Evolutionary conservation across 2,113 vertebrate species (phyloP).

Genomic region (Cavia aperea): DNA sequence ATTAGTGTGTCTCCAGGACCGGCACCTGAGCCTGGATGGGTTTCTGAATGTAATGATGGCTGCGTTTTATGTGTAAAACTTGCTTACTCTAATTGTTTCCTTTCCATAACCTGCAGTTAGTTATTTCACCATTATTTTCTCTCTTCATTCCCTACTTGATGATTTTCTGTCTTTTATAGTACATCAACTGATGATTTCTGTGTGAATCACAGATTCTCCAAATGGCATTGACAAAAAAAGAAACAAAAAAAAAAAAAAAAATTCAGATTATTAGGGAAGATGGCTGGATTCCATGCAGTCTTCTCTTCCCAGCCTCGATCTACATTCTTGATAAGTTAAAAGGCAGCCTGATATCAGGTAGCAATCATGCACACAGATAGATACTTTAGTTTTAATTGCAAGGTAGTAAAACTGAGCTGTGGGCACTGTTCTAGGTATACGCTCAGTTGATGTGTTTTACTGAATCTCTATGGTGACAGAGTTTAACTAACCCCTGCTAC

Average conservation of each 20-base stretch:
- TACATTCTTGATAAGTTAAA: neutral
- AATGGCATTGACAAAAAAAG: neutral
- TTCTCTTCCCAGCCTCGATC: neutral
- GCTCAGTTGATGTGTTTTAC: neutral
- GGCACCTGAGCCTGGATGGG: slow-evolving; percentile 32
- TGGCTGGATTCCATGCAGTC: neutral
- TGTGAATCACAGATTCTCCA: neutral
- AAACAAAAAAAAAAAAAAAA: neutral
- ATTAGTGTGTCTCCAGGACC: slow-evolving; percentile 43
- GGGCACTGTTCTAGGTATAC: neutral
- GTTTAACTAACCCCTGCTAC: neutral
- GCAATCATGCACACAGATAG: neutral
- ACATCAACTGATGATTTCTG: neutral
- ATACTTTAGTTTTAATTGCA: neutral
- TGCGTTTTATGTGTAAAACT: slow-evolving; percentile 28
- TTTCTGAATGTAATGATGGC: slow-evolving; percentile 44
- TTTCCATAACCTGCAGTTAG: neutral
- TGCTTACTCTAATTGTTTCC: neutral
- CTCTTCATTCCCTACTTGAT: slow-evolving; percentile 1
- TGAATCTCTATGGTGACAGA: neutral
- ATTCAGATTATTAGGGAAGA: neutral
- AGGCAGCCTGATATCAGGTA: neutral
- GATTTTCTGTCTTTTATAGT: neutral
- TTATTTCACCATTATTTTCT: neutral
- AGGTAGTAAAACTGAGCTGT: neutral